Conservation (phyloP, 1,140 invertebrate species). For the Sinonovacula constricta region DNA sequence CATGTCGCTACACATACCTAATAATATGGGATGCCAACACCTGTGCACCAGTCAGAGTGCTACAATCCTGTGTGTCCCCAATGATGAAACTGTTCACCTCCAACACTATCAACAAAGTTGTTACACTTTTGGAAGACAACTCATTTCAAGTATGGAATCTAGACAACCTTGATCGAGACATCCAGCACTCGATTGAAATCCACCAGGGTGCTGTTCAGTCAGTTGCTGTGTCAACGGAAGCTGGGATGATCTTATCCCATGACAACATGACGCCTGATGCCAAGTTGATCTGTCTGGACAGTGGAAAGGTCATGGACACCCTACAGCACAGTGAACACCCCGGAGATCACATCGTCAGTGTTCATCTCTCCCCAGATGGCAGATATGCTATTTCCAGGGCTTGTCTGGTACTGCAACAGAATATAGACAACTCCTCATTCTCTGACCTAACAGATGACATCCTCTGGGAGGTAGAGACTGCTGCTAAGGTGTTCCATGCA, state of each 20-base stretch:
- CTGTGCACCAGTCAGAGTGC: conserved; percentile 63
- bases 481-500: conserved; percentile 54
- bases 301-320: conserved; percentile 56
- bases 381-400: conserved; percentile 59
- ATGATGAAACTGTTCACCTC: conserved; percentile 66
- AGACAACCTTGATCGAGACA: conserved; percentile 68
- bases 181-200: conserved; percentile 63
- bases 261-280: conserved; percentile 58
- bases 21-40: conserved; percentile 69
- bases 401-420: conserved; percentile 1
- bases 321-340: conserved; percentile 61
- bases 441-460: conserved; percentile 63
- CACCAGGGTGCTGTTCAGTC: conserved; percentile 57
- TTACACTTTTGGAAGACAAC: conserved; percentile 66
- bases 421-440: conserved; percentile 1
- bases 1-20: conserved; percentile 67
- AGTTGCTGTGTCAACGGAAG: conserved; percentile 55
- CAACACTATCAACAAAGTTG: conserved; percentile 65
- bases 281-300: conserved; percentile 62
- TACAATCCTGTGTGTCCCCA: conserved; percentile 62
- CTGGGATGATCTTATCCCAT: conserved; percentile 54
- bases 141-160: conserved; percentile 74
- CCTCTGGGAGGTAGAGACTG: conserved; percentile 62
- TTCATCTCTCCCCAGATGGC: conserved; percentile 61
- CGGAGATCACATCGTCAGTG: conserved; percentile 51